Conservation (phyloP, 2,113 vertebrate genomes). For the Aramus guarauna region DNA sequence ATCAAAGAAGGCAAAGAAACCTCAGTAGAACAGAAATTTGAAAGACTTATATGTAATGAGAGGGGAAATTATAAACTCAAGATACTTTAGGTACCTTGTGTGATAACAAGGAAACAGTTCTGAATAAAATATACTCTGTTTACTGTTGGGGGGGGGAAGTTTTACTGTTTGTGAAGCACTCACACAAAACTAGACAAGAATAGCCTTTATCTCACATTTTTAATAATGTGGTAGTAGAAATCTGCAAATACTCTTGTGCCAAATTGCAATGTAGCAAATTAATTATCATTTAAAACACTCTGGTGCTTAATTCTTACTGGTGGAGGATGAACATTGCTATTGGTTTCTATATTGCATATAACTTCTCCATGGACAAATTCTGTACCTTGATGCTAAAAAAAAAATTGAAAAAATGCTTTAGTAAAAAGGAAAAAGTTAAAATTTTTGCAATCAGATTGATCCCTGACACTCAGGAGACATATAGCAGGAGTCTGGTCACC, state of each 20-base stretch:
- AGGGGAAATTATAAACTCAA: background rate
- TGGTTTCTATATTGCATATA: background rate
- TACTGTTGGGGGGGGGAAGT: background rate
- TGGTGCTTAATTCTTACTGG: background rate
- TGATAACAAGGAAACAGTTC: background rate
- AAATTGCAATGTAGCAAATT: background rate
- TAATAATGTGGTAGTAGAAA: background rate
- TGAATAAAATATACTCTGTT: background rate
- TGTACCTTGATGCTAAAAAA: background rate
- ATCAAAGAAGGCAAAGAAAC: background rate
- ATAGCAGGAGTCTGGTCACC: background rate
- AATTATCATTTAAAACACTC: background rate
- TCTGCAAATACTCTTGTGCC: background rate
- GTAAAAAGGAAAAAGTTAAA: background rate
- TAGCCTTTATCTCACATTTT: background rate
- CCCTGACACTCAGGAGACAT: background rate
- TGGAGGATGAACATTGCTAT: background rate
- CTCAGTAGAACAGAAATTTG: background rate
- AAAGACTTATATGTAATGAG: fast-evolving
- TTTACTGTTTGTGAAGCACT: background rate
- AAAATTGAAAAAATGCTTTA: background rate
- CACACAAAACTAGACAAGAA: background rate
- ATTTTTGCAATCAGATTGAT: background rate
- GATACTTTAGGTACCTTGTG: fast-evolving
- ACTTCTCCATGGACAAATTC: background rate